Conservation (phyloP, 2,797 vertebrate genomes). For the Adrianichthys oophorus region DNA sequence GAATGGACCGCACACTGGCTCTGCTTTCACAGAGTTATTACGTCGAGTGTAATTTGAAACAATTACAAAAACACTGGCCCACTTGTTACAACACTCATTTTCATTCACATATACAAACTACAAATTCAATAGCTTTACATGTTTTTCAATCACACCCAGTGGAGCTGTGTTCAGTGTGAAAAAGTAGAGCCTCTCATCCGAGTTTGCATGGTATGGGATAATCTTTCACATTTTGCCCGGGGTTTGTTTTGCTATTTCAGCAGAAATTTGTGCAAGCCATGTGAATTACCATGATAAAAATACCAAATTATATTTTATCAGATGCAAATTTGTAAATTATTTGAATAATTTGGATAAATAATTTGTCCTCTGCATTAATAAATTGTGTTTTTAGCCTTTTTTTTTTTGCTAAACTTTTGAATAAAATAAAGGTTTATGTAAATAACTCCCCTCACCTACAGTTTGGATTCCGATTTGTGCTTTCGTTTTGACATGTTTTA, state of each 20-base stretch:
- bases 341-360: constrained; percentile 71
- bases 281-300: constrained; percentile 80
- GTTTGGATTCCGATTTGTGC: constrained; percentile 4
- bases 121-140: constrained; percentile 83
- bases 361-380: constrained; percentile 73
- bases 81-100: constrained; percentile 83
- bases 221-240: constrained; percentile 84
- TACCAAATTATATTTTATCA: constrained; percentile 71
- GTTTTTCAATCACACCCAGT: constrained; percentile 83
- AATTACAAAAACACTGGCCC: constrained; percentile 81
- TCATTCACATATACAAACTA: constrained; percentile 79
- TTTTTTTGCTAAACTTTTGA: constrained; percentile 27
- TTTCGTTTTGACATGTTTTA: constrained; percentile 24
- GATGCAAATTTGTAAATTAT: constrained; percentile 77
- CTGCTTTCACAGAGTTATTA: constrained; percentile 76
- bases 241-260: constrained; percentile 86
- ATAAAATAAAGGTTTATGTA: constrained; percentile 9
- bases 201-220: constrained; percentile 80
- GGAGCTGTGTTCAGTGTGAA: constrained; percentile 81
- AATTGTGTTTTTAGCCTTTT: constrained; percentile 53
- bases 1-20: constrained; percentile 67
- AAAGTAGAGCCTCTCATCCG: constrained; percentile 80
- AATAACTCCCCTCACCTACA: constrained; percentile 1
- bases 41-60: constrained; percentile 80
- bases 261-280: constrained; percentile 82